These are phyloP conservation scores for Tetranychus piercei DNA, from an alignment of 2,888 invertebrate species.

Conservation along the genomic window DNA sequence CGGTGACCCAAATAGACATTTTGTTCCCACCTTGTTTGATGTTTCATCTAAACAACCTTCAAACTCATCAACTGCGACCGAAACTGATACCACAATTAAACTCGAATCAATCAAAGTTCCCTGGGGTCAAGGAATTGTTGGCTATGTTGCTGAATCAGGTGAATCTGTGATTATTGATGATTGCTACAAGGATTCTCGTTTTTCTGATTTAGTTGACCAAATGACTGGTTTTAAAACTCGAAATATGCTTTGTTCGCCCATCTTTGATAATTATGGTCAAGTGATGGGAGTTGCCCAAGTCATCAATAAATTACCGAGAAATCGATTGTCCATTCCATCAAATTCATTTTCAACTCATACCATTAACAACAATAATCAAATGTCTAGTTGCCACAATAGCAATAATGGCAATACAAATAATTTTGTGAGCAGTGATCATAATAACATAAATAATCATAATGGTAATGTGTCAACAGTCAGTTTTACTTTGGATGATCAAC, in stretches of 20 bases:
- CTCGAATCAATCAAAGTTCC: slow-evolving; percentile 61
- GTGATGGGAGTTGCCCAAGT: slow-evolving; percentile 93
- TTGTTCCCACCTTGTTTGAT: slow-evolving; percentile 50
- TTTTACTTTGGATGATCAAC: slow-evolving; percentile 59
- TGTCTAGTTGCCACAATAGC: background rate
- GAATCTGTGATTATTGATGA: slow-evolving; percentile 85
- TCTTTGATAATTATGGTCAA: slow-evolving; percentile 79
- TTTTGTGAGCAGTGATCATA: background rate
- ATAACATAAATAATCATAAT: background rate
- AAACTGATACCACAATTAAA: background rate
- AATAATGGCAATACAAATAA: background rate
- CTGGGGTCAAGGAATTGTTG: slow-evolving; percentile 87
- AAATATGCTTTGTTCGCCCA: slow-evolving; percentile 83
- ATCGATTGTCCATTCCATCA: slow-evolving; percentile 22
- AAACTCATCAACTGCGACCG: background rate
- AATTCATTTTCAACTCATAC: slow-evolving; percentile 30
- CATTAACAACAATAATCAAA: slow-evolving; percentile 30
- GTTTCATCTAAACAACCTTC: slow-evolving; percentile 61
- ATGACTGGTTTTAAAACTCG: slow-evolving; percentile 80
- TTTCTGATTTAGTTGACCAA: slow-evolving; percentile 74
- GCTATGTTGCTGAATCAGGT: slow-evolving; percentile 78
- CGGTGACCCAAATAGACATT: slow-evolving; percentile 31
- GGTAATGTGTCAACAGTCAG: slow-evolving; percentile 14
- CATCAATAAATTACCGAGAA: slow-evolving; percentile 37
- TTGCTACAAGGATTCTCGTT: slow-evolving; percentile 77